Percentiles rank a stretch among this genome's conserved stretches.
phyloP scores from a whole-genome alignment of 2,797 vertebrate species.

The Carduelis carduelis region DNA sequence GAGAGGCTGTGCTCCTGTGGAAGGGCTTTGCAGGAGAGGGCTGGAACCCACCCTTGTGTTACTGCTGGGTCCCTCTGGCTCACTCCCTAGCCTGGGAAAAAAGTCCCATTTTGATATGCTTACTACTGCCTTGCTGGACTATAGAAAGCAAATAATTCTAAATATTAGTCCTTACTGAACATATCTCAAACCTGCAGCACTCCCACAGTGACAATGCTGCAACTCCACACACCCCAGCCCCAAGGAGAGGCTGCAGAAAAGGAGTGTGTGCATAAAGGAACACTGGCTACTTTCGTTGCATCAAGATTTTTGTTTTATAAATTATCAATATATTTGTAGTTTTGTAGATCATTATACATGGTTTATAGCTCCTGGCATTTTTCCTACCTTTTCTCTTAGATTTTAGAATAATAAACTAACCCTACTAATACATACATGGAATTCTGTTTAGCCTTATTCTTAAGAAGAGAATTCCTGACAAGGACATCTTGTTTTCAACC shows the following conservation, averaged over 20 bases:
- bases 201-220: background rate
- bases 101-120: background rate
- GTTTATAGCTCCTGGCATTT: background rate
- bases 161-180: background rate
- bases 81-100: background rate
- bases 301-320: background rate
- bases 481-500: background rate
- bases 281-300: background rate
- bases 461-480: background rate
- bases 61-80: background rate
- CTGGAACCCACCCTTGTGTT: background rate
- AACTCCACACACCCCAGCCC: background rate
- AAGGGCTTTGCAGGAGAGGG: background rate
- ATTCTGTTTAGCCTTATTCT: background rate
- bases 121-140: background rate
- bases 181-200: background rate
- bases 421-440: background rate
- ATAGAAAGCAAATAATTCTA: background rate
- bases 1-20: background rate
- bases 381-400: background rate
- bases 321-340: background rate
- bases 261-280: fast-evolving
- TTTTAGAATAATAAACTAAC: background rate
- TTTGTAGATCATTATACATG: background rate
- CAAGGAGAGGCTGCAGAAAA: background rate